Conservation (phyloP, 2,797 vertebrate species). For the Morus bassanus region DNA sequence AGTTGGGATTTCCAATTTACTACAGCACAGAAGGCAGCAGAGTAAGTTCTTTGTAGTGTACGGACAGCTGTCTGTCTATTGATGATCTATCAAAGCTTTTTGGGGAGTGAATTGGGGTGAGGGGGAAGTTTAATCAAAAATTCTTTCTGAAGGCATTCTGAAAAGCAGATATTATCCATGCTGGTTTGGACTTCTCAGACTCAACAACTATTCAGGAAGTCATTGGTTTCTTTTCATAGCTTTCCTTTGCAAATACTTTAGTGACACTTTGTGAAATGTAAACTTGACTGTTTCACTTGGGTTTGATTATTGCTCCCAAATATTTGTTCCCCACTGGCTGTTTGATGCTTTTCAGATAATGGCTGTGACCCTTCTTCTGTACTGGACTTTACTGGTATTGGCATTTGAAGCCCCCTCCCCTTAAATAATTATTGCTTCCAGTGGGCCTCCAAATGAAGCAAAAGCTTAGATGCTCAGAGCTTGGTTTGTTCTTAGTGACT, state of each 20-base stretch:
- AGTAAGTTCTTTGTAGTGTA: background rate
- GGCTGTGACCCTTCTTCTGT: background rate
- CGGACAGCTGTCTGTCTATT: background rate
- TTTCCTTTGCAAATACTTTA: background rate
- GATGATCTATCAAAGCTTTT: background rate
- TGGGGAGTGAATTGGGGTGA: fast-evolving
- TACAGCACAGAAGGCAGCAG: background rate
- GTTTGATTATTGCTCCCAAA: background rate
- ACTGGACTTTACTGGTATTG: background rate
- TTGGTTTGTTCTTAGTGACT: background rate
- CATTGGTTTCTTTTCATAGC: background rate
- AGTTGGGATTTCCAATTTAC: background rate
- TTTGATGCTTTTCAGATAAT: background rate
- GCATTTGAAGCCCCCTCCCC: background rate
- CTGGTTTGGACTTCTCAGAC: background rate
- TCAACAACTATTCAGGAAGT: background rate
- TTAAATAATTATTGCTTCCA: background rate
- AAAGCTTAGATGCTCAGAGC: background rate
- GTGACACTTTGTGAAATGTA: background rate
- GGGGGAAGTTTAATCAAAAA: background rate
- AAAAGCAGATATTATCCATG: background rate
- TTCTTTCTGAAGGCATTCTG: background rate
- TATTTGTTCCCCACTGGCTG: background rate
- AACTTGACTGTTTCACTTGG: background rate
- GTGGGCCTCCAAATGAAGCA: background rate